Evolutionary conservation across 2,113 vertebrate species (phyloP).

Genomic region (Paradisaea rubra): DNA sequence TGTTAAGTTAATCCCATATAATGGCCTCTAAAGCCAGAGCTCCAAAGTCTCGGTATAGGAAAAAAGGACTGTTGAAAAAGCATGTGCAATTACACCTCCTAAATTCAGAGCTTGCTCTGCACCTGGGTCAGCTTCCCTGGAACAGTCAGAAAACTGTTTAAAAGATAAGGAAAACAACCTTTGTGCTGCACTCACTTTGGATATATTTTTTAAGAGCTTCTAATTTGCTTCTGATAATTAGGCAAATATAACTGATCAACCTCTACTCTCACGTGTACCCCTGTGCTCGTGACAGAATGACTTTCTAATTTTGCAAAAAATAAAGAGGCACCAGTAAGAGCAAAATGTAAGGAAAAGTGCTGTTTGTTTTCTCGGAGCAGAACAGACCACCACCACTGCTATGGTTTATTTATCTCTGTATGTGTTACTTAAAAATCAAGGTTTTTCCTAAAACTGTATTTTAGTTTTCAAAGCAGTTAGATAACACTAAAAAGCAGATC

Average conservation of each 20-base stretch:
- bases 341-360: not conserved
- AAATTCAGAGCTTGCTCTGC: not conserved
- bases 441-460: not conserved
- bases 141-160: not conserved
- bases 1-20: not conserved
- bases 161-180: not conserved
- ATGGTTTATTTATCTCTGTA: not conserved
- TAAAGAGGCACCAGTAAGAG: not conserved
- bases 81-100: fast-evolving
- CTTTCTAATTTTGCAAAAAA: not conserved
- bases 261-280: not conserved
- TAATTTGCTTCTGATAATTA: not conserved
- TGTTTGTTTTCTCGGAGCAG: not conserved
- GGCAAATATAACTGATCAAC: not conserved
- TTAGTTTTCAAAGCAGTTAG: not conserved
- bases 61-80: not conserved
- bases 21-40: not conserved
- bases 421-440: fast-evolving
- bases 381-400: not conserved
- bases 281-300: not conserved
- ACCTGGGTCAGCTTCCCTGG: not conserved
- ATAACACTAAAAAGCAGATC: not conserved
- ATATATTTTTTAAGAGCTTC: not conserved
- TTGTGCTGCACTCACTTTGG: not conserved
- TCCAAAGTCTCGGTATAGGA: not conserved